Conservation (phyloP, 2,113 vertebrate genomes). For the Stictonetta naevosa region DNA sequence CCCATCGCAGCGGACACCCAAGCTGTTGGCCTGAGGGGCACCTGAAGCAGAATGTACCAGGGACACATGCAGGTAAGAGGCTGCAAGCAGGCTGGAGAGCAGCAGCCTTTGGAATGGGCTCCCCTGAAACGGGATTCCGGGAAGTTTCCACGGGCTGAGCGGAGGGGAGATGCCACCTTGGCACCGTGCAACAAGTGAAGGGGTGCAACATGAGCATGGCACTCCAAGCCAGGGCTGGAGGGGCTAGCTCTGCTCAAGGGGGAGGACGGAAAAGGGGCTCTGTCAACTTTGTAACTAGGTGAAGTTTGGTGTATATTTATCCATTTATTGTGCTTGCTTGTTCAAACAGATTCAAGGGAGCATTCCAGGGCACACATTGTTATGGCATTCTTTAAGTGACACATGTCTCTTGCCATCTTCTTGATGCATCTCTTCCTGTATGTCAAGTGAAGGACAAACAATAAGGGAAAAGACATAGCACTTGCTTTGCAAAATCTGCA, state of each 20-base stretch:
- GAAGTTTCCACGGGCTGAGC: slow-evolving; percentile 36
- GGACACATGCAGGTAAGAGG: slow-evolving; percentile 86
- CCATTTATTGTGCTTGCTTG: slow-evolving; percentile 34
- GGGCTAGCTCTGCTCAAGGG: background rate
- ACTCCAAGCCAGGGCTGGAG: background rate
- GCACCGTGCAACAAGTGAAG: slow-evolving; percentile 77
- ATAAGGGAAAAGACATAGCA: slow-evolving; percentile 53
- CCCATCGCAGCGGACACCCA: background rate
- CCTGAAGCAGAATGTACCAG: slow-evolving; percentile 83
- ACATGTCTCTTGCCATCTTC: slow-evolving; percentile 50
- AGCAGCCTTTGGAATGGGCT: background rate
- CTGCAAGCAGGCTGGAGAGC: background rate
- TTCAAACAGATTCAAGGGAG: slow-evolving; percentile 48
- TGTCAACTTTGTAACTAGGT: slow-evolving; percentile 60
- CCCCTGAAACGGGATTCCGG: background rate
- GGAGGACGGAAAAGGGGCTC: background rate
- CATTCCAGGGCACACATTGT: slow-evolving; percentile 32
- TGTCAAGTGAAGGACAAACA: slow-evolving; percentile 85
- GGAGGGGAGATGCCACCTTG: background rate
- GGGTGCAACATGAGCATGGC: slow-evolving; percentile 7
- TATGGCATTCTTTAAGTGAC: slow-evolving; percentile 44
- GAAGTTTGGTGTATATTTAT: slow-evolving; percentile 42
- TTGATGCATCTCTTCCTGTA: slow-evolving; percentile 67
- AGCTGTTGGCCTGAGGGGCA: slow-evolving; percentile 52
- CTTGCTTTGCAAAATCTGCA: slow-evolving; percentile 46